Conservation (phyloP, 2,797 vertebrate genomes). For the Aphelocoma californica region DNA sequence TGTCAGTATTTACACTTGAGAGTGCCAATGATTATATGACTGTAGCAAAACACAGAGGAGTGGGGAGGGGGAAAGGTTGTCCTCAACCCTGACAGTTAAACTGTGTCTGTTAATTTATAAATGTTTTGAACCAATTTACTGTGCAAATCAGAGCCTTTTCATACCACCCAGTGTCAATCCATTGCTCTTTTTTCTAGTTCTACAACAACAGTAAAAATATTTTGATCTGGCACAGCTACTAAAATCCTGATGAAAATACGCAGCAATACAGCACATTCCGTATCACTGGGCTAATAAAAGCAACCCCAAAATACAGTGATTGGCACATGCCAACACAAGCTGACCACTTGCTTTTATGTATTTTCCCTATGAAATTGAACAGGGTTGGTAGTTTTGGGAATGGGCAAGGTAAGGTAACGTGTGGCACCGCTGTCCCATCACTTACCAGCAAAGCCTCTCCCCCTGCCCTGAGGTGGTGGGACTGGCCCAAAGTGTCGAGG, state of each 20-base stretch:
- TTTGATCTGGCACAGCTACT: slow-evolving; percentile 14
- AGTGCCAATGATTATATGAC: background rate
- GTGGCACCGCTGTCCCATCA: background rate
- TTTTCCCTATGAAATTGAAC: background rate
- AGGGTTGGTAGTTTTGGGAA: background rate
- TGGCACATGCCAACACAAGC: background rate
- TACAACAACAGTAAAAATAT: background rate
- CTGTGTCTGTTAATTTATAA: background rate
- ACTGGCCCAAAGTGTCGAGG: slow-evolving; percentile 85
- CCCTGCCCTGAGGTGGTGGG: slow-evolving; percentile 84
- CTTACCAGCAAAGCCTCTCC: slow-evolving; percentile 87
- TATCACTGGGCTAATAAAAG: background rate
- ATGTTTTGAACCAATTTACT: background rate
- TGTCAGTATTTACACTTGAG: background rate
- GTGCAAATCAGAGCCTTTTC: background rate
- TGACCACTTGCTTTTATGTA: background rate
- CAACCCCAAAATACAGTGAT: background rate
- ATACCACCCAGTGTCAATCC: background rate
- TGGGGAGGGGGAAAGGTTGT: background rate
- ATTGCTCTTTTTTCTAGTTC: background rate
- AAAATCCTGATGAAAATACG: background rate
- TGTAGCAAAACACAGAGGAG: background rate
- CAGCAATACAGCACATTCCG: background rate
- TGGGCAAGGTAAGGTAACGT: background rate
- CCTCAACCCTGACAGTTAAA: background rate